Conservation (phyloP, 2,113 vertebrate species). For the Tiliqua scincoides region DNA sequence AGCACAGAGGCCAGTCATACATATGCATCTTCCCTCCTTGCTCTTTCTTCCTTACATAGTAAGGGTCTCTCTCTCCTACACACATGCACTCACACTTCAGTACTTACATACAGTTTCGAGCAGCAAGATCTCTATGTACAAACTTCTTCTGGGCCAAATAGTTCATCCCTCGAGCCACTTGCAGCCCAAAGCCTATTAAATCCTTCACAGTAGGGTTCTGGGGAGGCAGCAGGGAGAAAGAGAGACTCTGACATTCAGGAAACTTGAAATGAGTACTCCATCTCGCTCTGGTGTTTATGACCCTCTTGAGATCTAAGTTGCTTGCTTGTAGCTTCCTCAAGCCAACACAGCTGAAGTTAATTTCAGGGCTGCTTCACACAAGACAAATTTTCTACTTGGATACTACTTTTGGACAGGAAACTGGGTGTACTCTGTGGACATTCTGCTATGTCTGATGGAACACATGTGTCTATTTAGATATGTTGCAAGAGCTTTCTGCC, state of each 20-base stretch:
- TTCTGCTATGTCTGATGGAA: not conserved
- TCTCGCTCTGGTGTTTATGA: slow-evolving; percentile 6
- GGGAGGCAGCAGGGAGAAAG: not conserved
- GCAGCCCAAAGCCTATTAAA: slow-evolving; percentile 92
- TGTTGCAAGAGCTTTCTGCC: not conserved
- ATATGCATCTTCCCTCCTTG: not conserved
- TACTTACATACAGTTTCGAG: slow-evolving; percentile 98
- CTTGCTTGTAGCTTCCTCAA: not conserved
- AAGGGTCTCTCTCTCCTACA: not conserved
- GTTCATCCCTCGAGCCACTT: slow-evolving; percentile 95
- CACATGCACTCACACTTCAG: not conserved
- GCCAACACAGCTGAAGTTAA: slow-evolving; percentile 8
- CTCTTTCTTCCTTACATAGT: not conserved
- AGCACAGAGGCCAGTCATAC: not conserved
- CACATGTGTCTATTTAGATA: not conserved
- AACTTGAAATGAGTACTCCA: not conserved
- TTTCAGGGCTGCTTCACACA: slow-evolving; percentile 3
- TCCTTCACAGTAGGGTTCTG: slow-evolving; percentile 96
- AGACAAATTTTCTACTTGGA: not conserved
- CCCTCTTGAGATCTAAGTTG: not conserved
- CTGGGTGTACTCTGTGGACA: not conserved
- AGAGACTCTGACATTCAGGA: not conserved
- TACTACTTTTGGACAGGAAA: not conserved
- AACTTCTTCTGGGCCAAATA: slow-evolving; percentile 95
- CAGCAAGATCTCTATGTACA: slow-evolving; percentile 95